Base-by-base conservation (phyloP, 2,113 vertebrate genomes). In the Lanius collurio region DNA sequence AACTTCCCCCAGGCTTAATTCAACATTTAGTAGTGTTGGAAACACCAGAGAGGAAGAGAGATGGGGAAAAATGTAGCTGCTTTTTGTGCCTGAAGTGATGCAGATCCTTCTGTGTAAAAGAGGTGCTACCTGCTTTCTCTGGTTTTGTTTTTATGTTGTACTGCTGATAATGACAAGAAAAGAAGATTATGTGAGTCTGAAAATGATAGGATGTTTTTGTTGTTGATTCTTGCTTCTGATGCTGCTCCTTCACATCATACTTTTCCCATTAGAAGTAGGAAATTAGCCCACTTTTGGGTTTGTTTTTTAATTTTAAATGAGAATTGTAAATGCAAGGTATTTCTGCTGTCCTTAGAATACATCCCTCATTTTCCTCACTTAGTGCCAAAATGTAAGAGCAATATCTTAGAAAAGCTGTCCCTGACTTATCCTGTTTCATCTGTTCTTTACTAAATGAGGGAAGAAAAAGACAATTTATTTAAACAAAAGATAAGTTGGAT, bases 1-100 rank as follows among this genome's bases (percentile, higher is more conserved):
- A 98, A 86, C 87, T 97, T 97, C 83, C 65, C 26, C 88, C 77
- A 90, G 96, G 96, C 93, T 94, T 87, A 91, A 83, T 97, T 95
- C 93, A 97, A 95, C 93, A 95, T 90, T 94, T 86, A 95, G 71
- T 83, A 81, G 57, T 60, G 71, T 70, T 95, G 86, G 67, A 83
- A 96, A 93, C 70, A 92, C 88, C 86, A 86, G 81, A 74, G 59
- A 64, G 39, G 37, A 59, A 42, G 42, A n/a, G 41, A 50, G 64
- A 15, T 1, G 3, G 39, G 4, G 1, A 2, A 10, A 71, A 33
- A 53, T 8, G 56, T 67, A 78, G 70, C 62, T 80, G 57, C 52
- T 96, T 96, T 95, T 44, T 83, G 74, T 93, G 92, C 78, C 87
- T 56, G 68, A 79, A 95, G 82, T 94, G 90, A 85, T 93, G 87